phyloP scores from a whole-genome alignment of 53 echinoderm and acorn worm genomes.

The Paelopatides confundens region DNA sequence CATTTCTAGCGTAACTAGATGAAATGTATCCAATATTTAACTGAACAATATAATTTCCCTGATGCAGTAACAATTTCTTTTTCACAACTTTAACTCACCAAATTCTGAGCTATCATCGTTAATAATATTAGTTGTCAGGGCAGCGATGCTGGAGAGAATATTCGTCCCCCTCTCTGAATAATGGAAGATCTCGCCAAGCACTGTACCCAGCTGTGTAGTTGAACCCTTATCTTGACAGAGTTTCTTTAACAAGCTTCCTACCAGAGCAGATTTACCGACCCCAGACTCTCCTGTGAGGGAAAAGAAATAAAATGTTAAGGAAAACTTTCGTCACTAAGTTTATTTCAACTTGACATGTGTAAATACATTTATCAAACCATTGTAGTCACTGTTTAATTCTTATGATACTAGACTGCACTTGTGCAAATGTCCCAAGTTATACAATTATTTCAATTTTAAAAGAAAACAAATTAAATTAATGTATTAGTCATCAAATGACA shows the following conservation, averaged over 20 bases:
- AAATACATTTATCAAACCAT: too few relatives aligned
- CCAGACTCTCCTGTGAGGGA: conserved; percentile 90
- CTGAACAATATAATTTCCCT: too few relatives aligned
- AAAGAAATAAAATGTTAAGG: not conserved
- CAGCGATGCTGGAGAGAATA: conserved; percentile 93
- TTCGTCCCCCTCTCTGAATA: conserved; percentile 98
- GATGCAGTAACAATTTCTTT: not conserved
- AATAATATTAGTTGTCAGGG: conserved; percentile 80
- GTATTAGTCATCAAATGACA: too few relatives aligned
- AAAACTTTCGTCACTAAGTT: too few relatives aligned
- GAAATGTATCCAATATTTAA: too few relatives aligned
- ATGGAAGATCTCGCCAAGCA: conserved; percentile 94
- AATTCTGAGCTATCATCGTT: conserved; percentile 74
- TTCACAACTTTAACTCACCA: conserved; percentile 51
- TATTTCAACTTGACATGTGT: too few relatives aligned
- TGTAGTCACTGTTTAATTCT: too few relatives aligned
- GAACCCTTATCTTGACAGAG: conserved; percentile 78
- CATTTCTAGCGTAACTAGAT: not conserved
- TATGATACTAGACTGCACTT: too few relatives aligned
- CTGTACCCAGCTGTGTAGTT: conserved; percentile 87
- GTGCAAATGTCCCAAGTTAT: too few relatives aligned
- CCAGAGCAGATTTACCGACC: conserved; percentile 94
- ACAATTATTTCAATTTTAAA: too few relatives aligned
- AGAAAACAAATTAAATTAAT: too few relatives aligned
- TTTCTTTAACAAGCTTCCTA: conserved; percentile 79